Percentiles rank a stretch among this genome's conserved stretches.
These are phyloP conservation scores for Gadopsis bispinosus DNA, from an alignment of 2,797 vertebrate species.

Conservation along the genomic window DNA sequence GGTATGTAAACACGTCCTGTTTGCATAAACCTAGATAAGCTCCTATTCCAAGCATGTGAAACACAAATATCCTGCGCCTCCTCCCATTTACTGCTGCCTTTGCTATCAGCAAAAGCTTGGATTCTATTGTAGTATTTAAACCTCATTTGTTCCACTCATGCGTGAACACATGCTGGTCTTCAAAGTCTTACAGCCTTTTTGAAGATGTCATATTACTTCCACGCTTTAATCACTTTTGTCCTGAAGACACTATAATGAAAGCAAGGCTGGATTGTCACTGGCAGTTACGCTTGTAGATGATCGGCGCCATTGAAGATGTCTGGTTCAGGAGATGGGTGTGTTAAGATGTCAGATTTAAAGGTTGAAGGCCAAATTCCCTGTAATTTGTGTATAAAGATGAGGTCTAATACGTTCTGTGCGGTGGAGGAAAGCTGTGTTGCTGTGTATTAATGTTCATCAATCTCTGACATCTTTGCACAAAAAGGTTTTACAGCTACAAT, in stretches of 20 bases:
- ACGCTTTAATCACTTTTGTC: slow-evolving; percentile 52
- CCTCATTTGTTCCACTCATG: slow-evolving; percentile 39
- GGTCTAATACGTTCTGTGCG: background rate
- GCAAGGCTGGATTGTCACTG: slow-evolving; percentile 34
- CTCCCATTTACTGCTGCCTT: slow-evolving; percentile 10
- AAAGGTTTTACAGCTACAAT: slow-evolving; percentile 41
- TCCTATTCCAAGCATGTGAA: background rate
- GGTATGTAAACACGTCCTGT: slow-evolving; percentile 4
- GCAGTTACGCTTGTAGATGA: slow-evolving; percentile 36
- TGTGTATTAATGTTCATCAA: slow-evolving; percentile 10
- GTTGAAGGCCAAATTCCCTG: slow-evolving; percentile 39
- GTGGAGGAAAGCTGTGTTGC: slow-evolving; percentile 11
- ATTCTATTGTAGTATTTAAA: slow-evolving; percentile 30
- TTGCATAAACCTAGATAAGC: slow-evolving; percentile 14
- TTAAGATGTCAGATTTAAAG: slow-evolving; percentile 46
- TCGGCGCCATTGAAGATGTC: slow-evolving; percentile 40
- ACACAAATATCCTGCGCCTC: slow-evolving; percentile 19
- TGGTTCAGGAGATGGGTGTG: slow-evolving; percentile 34
- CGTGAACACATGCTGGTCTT: slow-evolving; percentile 34
- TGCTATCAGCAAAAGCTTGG: slow-evolving; percentile 20
- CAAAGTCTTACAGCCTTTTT: slow-evolving; percentile 34
- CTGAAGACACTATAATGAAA: slow-evolving; percentile 38
- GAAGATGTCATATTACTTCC: slow-evolving; percentile 44
- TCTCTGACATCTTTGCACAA: slow-evolving; percentile 17
- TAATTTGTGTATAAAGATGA: slow-evolving; percentile 41